A percentile compares a stretch with the other conserved stretches of the same genome.
Conservation (phyloP, 2,888 invertebrate species). For the Panopea generosa region DNA sequence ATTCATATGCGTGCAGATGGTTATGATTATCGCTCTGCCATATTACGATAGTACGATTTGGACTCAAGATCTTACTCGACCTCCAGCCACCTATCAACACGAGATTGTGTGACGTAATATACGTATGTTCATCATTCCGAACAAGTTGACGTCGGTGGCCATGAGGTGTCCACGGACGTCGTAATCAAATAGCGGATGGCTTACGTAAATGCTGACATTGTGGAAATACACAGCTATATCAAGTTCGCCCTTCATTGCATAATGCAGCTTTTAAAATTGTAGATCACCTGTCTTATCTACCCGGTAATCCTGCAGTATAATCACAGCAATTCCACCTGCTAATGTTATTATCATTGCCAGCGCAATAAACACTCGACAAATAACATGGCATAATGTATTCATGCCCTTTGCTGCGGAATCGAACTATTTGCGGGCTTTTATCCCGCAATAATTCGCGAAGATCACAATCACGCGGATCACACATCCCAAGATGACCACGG, state of each 20-base stretch:
- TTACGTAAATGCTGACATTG: conserved; percentile 65
- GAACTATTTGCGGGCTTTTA: conserved; percentile 54
- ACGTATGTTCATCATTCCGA: conserved; percentile 48
- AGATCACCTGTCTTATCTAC: conserved; percentile 41
- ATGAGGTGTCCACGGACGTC: neutral
- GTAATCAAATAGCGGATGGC: conserved; percentile 42
- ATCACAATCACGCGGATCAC: conserved; percentile 63
- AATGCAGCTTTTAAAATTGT: conserved; percentile 57
- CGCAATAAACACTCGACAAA: conserved; percentile 72
- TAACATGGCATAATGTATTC: conserved; percentile 65
- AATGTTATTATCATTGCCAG: conserved; percentile 65
- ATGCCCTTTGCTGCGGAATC: conserved; percentile 50
- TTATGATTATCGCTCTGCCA: neutral
- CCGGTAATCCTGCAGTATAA: conserved; percentile 67
- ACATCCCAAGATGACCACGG: conserved; percentile 63
- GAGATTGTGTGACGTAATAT: conserved; percentile 21
- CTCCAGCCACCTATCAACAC: conserved; percentile 4
- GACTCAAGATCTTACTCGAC: conserved; percentile 4
- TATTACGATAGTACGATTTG: conserved; percentile 1
- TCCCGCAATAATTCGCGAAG: conserved; percentile 67
- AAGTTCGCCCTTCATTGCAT: conserved; percentile 58
- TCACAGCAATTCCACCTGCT: conserved; percentile 62
- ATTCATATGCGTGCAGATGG: conserved; percentile 44
- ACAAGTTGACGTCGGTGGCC: conserved; percentile 47
- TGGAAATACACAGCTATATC: conserved; percentile 69